phyloP scores from a whole-genome alignment of 2,888 invertebrate species.

The Ctena decussata region DNA sequence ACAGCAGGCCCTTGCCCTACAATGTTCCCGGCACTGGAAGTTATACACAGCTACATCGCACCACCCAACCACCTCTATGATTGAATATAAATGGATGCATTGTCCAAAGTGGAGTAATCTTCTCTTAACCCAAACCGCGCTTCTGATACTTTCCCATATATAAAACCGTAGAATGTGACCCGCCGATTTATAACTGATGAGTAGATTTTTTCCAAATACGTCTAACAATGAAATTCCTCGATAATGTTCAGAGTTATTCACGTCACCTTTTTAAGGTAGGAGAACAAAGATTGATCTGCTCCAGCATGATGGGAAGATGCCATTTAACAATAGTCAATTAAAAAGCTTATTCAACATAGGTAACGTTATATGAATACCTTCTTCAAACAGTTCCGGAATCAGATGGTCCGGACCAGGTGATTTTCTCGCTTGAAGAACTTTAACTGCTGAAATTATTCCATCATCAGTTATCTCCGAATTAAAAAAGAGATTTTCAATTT shows the following conservation, averaged over 20 bases:
- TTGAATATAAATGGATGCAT: too few species aligned
- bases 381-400: neutral
- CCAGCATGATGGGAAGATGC: neutral
- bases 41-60: too few species aligned
- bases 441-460: neutral
- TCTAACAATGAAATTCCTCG: neutral
- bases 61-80: too few species aligned
- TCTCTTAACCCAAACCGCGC: too few species aligned
- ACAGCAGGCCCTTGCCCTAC: too few species aligned
- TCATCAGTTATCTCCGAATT: neutral
- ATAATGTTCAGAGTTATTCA: neutral
- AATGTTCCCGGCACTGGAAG: too few species aligned
- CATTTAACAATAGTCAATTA: neutral
- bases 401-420: neutral
- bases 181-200: neutral
- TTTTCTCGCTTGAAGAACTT: neutral
- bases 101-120: too few species aligned
- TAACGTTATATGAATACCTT: neutral
- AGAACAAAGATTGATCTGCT: neutral
- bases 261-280: neutral
- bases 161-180: too few species aligned
- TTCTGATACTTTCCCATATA: too few species aligned
- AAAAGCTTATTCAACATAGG: neutral
- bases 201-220: conserved; percentile 8
- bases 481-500: neutral